These are phyloP conservation scores for Erethizon dorsatum DNA, from an alignment of 2,797 vertebrate genomes.

Conservation along the genomic window DNA sequence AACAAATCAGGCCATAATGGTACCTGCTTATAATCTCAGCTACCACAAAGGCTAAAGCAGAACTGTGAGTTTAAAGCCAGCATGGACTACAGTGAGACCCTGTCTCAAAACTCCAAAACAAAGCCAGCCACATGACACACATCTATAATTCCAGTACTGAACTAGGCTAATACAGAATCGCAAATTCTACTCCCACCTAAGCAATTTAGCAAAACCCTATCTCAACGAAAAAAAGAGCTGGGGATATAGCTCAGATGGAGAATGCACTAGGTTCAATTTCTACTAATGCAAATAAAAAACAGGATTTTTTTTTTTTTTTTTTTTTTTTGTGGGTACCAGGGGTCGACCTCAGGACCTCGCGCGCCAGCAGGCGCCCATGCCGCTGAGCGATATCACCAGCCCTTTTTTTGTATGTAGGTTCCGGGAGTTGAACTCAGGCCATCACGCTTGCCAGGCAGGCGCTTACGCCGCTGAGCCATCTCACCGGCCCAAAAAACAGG, in stretches of 20 bases:
- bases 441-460: no score
- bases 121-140: background rate
- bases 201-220: no score
- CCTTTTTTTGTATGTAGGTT: no score
- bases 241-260: background rate
- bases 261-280: background rate
- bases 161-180: background rate
- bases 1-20: background rate
- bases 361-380: no score
- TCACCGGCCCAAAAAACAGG: background rate
- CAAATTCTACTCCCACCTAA: background rate
- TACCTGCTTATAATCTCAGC: background rate
- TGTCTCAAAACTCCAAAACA: background rate
- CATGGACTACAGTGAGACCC: background rate
- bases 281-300: background rate
- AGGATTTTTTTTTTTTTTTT: background rate
- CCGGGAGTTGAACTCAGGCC: no score
- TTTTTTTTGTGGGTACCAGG: no score
- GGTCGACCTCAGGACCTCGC: no score
- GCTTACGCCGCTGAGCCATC: no score
- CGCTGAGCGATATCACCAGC: no score
- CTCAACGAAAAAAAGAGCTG: background rate
- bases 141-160: background rate
- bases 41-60: background rate
- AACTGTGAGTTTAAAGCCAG: background rate